A percentile compares a stretch with the other conserved stretches of the same genome.
Evolutionary conservation across 2,888 invertebrate species (phyloP).

Genomic region (Synergus umbraculus): DNA sequence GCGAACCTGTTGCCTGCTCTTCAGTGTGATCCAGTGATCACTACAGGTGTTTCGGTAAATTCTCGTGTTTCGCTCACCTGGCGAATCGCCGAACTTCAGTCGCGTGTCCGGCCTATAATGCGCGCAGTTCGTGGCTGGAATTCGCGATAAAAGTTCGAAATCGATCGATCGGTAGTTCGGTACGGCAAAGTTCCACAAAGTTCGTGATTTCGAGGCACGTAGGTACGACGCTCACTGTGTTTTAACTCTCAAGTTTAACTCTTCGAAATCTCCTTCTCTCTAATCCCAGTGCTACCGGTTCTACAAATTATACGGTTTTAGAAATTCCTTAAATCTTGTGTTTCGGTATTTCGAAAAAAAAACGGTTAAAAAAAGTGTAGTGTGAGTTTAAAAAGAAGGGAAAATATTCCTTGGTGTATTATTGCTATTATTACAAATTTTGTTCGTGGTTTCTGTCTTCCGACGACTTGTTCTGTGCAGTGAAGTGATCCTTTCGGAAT

Average conservation of each 20-base stretch:
- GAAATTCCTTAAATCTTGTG: background rate
- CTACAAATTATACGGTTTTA: background rate
- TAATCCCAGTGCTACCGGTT: background rate
- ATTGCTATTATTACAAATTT: background rate
- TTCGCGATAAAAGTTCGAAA: background rate
- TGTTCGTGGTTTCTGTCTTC: background rate
- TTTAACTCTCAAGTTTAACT: background rate
- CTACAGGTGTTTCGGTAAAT: slow-evolving; percentile 13
- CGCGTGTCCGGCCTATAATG: slow-evolving; percentile 12
- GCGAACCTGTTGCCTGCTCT: slow-evolving; percentile 65
- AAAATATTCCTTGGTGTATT: background rate
- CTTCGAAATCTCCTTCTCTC: background rate
- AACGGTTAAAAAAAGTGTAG: background rate
- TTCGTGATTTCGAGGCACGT: background rate
- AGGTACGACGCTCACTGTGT: background rate
- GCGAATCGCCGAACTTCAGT: slow-evolving; percentile 9
- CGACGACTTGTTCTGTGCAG: slow-evolving; percentile 31
- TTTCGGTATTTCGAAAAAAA: background rate
- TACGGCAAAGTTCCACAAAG: background rate
- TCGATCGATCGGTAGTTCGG: background rate
- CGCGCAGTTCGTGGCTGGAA: background rate
- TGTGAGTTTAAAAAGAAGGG: background rate
- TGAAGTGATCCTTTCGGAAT: slow-evolving; percentile 30
- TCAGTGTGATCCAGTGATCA: slow-evolving; percentile 52
- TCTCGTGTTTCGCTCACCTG: slow-evolving; percentile 18